Percentiles rank a stretch among this genome's conserved stretches.
These are phyloP conservation scores for Folsomia manolachei DNA, from an alignment of 2,888 invertebrate species.

Conservation along the genomic window DNA sequence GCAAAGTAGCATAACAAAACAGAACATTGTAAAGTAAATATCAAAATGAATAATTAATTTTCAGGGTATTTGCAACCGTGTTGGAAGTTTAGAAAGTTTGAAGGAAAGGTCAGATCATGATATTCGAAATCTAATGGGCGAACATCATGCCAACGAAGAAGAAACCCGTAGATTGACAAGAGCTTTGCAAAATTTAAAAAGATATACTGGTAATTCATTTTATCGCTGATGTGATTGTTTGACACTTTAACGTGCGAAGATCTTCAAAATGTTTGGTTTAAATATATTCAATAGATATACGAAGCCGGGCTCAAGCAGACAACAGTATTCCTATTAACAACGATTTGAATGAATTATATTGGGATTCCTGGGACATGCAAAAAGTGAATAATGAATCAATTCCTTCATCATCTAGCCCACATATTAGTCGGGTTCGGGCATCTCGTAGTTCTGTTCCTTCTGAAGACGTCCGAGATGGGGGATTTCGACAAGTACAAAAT, in stretches of 20 bases:
- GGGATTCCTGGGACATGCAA: slow-evolving; percentile 88
- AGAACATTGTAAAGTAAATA: no score
- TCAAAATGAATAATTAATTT: slow-evolving; percentile 42
- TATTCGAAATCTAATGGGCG: slow-evolving; percentile 67
- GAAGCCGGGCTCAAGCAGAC: slow-evolving; percentile 21
- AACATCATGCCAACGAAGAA: slow-evolving; percentile 69
- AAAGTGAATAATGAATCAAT: slow-evolving; percentile 51
- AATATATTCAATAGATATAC: slow-evolving; percentile 12
- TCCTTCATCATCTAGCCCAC: slow-evolving; percentile 56
- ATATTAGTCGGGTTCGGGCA: slow-evolving; percentile 55
- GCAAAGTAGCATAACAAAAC: no score
- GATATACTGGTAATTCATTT: slow-evolving; percentile 68
- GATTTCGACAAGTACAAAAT: slow-evolving; percentile 24
- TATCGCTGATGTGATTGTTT: no score
- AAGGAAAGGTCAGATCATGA: slow-evolving; percentile 82
- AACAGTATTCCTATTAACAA: slow-evolving; percentile 11
- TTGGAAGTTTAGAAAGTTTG: slow-evolving; percentile 73
- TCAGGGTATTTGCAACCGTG: slow-evolving; percentile 69
- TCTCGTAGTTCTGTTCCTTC: slow-evolving; percentile 62
- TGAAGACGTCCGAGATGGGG: slow-evolving; percentile 56
- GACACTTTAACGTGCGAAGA: no score
- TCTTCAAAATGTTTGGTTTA: no score
- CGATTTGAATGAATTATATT: slow-evolving; percentile 62
- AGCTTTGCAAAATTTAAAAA: slow-evolving; percentile 79
- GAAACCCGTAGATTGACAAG: slow-evolving; percentile 76